These are phyloP conservation scores for Helicorthomorpha holstii DNA, from an alignment of 1,140 invertebrate species.

Conservation along the genomic window DNA sequence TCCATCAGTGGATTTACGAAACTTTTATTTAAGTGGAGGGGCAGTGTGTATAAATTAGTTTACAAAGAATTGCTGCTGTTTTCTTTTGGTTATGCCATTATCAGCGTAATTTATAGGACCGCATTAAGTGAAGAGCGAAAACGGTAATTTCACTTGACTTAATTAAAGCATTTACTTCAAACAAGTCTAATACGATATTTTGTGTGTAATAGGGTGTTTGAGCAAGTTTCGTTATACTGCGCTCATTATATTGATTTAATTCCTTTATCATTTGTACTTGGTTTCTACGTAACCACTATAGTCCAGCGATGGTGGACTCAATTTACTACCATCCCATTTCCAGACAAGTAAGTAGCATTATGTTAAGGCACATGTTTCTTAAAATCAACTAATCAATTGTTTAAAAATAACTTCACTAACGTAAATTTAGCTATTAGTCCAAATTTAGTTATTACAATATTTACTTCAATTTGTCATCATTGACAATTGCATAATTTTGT, in stretches of 20 bases:
- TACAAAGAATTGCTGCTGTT: slow-evolving; percentile 21
- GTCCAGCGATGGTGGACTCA: slow-evolving; percentile 23
- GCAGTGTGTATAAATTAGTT: slow-evolving; percentile 21
- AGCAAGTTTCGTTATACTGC: slow-evolving; percentile 19
- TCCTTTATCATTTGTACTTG: slow-evolving; percentile 21
- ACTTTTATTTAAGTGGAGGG: slow-evolving; percentile 17
- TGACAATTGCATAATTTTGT: too few relatives aligned
- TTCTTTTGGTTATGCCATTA: slow-evolving; percentile 12
- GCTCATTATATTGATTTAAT: slow-evolving; percentile 18
- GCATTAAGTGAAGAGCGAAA: slow-evolving; percentile 16
- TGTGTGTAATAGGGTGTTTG: slow-evolving; percentile 16
- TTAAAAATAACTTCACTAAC: too few relatives aligned
- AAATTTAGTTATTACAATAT: too few relatives aligned
- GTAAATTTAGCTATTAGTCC: too few relatives aligned
- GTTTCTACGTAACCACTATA: slow-evolving; percentile 22
- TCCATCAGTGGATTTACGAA: slow-evolving; percentile 18
- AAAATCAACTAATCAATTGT: too few relatives aligned
- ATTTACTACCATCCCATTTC: slow-evolving; percentile 19
- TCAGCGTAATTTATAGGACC: slow-evolving; percentile 17
- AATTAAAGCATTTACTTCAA: too few relatives aligned
- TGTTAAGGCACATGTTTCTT: too few relatives aligned
- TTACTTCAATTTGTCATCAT: too few relatives aligned
- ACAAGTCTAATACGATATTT: neutral
- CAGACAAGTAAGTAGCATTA: slow-evolving; percentile 14
- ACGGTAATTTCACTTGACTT: too few relatives aligned